A percentile compares a stretch with the other conserved stretches of the same genome.
Conservation (phyloP, 2,888 invertebrate species). For the Stenotaenia linearis region DNA sequence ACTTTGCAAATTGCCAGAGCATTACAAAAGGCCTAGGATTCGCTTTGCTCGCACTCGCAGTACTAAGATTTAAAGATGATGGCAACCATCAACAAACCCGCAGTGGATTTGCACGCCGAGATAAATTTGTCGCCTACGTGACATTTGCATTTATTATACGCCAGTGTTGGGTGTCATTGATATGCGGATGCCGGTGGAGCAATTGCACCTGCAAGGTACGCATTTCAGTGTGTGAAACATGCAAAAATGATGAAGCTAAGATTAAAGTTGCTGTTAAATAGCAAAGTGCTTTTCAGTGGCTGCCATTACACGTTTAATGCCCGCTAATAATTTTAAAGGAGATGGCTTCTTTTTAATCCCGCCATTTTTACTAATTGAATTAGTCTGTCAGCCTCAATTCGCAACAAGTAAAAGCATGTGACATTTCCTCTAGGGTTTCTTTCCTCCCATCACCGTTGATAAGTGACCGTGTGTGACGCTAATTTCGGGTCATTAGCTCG, state of each 20-base stretch:
- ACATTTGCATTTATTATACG: slow-evolving; percentile 17
- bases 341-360: background rate
- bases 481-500: slow-evolving; percentile 19
- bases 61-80: background rate
- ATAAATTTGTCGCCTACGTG: slow-evolving; percentile 8
- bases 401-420: background rate
- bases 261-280: slow-evolving; percentile 26
- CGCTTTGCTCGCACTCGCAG: background rate
- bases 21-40: background rate
- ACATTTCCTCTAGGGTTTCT: background rate
- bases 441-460: background rate
- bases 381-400: background rate
- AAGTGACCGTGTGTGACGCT: background rate
- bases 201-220: slow-evolving; percentile 7
- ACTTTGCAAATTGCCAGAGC: slow-evolving; percentile 14
- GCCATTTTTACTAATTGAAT: background rate
- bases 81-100: background rate
- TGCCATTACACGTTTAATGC: background rate
- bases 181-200: slow-evolving; percentile 3
- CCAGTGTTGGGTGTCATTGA: background rate
- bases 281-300: background rate
- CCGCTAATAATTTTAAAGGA: background rate
- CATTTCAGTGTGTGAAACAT: slow-evolving; percentile 2
- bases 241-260: slow-evolving; percentile 10
- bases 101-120: background rate